Evolutionary conservation across 2,888 invertebrate species (phyloP), one percentile per base, ranked within the genome.

Genomic region (Meteorus colon): DNA sequence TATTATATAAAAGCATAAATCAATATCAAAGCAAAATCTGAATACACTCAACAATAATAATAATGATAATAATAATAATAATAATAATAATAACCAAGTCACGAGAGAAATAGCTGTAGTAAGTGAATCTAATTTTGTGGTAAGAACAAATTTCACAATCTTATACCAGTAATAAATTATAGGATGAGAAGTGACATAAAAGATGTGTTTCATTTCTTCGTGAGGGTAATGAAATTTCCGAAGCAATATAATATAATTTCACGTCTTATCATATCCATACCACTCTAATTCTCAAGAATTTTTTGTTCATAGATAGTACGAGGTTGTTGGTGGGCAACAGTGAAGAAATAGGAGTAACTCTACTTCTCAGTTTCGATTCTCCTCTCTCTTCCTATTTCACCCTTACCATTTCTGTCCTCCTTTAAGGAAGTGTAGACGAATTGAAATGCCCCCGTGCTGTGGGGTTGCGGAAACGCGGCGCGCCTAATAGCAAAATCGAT

Each of bases 401-500:
- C 8, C 6, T 55, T 3, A 12, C 41, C 6, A 41, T 41, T 41
- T 41, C 41, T 41, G 41, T 62, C 63, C 31, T 69, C 55, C 72
- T 29, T 63, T 12, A 65, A 75, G 80, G 69, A 77, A 76, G 76
- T 78, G 77, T 73, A 78, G 78, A 79, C 75, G 78, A 82, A 80
- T 81, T 80, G 78, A 80, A 80, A 80, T 79, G 71, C 79, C 78
- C 78, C 75, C 76, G 78, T 77, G 19, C 55, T 4, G 55, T 19
- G 19, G 76, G 77, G 75, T 68, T 79, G 74, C 81, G 81, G 78
- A 80, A 80, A 78, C 79, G 76, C 79, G 80, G 78, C 80, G 82
- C 83, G 82, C 84, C 84, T 85, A 85, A 87, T 86, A 84, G 85
- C 81, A 85, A 86, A 86, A 85, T 86, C 86, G 84, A 86, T 86